A percentile compares a stretch with the other conserved stretches of the same genome.
Conservation (phyloP, 2,113 vertebrate species). For the Dipodomys ordii region DNA sequence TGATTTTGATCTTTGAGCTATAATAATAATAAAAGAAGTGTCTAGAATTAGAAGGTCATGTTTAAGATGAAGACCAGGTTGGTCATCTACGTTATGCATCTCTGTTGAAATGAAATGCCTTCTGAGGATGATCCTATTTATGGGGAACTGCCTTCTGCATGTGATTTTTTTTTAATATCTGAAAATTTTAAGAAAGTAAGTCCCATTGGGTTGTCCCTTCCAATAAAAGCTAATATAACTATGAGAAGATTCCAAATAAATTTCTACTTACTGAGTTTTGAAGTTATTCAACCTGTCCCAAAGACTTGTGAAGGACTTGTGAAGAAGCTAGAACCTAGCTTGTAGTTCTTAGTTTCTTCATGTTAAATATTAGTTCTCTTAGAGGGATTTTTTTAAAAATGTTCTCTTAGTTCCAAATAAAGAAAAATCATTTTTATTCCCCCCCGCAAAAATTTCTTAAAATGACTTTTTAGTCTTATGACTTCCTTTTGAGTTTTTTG, state of each 20-base stretch:
- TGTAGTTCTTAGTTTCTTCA: background rate
- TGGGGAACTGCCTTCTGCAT: conserved; percentile 69
- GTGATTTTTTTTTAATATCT: conserved; percentile 44
- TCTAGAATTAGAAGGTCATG: conserved; percentile 46
- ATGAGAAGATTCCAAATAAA: conserved; percentile 37
- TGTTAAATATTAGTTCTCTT: conserved; percentile 51
- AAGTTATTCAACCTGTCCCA: background rate
- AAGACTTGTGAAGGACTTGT: background rate
- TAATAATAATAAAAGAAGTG: conserved; percentile 67
- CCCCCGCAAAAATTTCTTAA: conserved; percentile 70
- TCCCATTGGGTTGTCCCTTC: conserved; percentile 51
- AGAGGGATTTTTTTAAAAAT: conserved; percentile 3
- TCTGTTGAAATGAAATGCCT: conserved; percentile 70
- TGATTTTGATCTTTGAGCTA: conserved; percentile 85
- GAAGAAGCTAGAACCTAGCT: background rate
- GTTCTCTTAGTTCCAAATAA: conserved; percentile 75
- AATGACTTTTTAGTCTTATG: conserved; percentile 78
- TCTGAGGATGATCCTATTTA: conserved; percentile 61
- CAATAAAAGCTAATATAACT: conserved; percentile 75
- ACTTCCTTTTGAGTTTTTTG: conserved; percentile 78
- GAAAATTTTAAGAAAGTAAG: conserved; percentile 13
- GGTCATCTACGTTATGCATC: background rate
- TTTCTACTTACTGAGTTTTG: background rate
- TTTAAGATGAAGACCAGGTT: conserved; percentile 75
- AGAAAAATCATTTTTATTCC: conserved; percentile 76